phyloP scores from a whole-genome alignment of 2,888 invertebrate genomes.

The Cephalotes varians region DNA sequence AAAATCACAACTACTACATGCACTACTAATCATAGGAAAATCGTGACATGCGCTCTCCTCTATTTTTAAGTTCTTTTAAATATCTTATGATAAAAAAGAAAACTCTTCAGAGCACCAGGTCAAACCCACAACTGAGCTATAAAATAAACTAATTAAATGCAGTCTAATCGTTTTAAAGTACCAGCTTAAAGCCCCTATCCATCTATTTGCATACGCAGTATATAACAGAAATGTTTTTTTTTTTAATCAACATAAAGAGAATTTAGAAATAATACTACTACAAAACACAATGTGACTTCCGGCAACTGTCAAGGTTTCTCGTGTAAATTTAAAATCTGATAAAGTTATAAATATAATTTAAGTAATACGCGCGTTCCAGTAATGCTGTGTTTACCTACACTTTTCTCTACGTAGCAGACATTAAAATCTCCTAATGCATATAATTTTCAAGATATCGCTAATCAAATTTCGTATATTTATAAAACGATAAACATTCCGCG shows the following conservation, averaged over 20 bases:
- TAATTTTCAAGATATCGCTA: slow-evolving; percentile 13
- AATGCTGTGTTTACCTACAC: slow-evolving; percentile 13
- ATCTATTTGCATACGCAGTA: not conserved
- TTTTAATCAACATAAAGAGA: not conserved
- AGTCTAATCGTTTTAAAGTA: slow-evolving; percentile 52
- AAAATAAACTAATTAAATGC: slow-evolving; percentile 63
- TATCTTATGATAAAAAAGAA: slow-evolving; percentile 42
- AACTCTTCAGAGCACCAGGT: slow-evolving; percentile 65
- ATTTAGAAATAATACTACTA: slow-evolving; percentile 25
- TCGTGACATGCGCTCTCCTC: not conserved
- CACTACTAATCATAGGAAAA: slow-evolving; percentile 58
- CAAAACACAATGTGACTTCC: not conserved
- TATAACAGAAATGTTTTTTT: not conserved
- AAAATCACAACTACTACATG: slow-evolving; percentile 66
- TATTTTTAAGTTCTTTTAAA: slow-evolving; percentile 50
- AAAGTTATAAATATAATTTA: slow-evolving; percentile 19
- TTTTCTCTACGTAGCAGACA: slow-evolving; percentile 21
- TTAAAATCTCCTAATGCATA: slow-evolving; percentile 18
- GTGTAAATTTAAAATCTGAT: slow-evolving; percentile 9
- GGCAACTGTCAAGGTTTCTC: not conserved
- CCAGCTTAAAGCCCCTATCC: slow-evolving; percentile 14
- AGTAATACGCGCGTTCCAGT: not conserved
- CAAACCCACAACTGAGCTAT: slow-evolving; percentile 20
- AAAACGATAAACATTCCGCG: slow-evolving; percentile 41
- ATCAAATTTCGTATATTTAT: slow-evolving; percentile 5